phyloP scores from a whole-genome alignment of 2,113 vertebrate species.

The Myocastor coypus region DNA sequence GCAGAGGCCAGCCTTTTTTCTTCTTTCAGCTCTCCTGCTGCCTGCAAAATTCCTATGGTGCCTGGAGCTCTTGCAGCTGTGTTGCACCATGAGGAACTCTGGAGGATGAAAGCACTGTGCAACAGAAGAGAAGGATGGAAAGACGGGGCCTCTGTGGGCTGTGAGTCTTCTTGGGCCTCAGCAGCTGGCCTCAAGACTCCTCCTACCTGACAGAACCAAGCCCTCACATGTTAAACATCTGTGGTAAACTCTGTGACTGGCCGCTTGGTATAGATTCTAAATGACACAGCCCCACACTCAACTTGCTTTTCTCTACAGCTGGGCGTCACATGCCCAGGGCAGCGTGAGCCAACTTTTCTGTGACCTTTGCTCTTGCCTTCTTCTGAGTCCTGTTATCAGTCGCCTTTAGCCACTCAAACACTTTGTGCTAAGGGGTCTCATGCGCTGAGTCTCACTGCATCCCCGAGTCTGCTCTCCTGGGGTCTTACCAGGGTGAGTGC shows the following conservation, averaged over 20 bases:
- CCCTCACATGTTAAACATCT: no score
- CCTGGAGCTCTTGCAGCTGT: not conserved
- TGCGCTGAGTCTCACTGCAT: no score
- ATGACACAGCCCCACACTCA: no score
- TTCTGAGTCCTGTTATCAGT: not conserved
- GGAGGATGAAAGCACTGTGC: not conserved
- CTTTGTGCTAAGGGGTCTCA: not conserved
- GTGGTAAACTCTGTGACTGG: not conserved
- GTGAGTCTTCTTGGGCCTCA: not conserved
- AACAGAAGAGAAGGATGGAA: not conserved
- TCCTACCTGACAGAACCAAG: not conserved
- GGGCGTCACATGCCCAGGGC: rapidly evolving
- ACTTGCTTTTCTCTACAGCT: not conserved
- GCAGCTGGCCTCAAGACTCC: not conserved
- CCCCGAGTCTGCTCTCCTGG: not conserved
- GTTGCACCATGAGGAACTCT: not conserved
- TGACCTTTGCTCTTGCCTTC: no score
- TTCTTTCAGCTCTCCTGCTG: not conserved
- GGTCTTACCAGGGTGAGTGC: no score
- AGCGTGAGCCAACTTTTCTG: not conserved
- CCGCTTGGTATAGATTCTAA: not conserved
- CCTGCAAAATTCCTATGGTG: not conserved
- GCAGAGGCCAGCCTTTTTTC: not conserved
- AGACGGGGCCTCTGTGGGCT: not conserved
- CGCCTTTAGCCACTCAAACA: not conserved